Evolutionary conservation across 2,797 vertebrate species (phyloP).

Genomic region (Mormyrops boulengeri): DNA sequence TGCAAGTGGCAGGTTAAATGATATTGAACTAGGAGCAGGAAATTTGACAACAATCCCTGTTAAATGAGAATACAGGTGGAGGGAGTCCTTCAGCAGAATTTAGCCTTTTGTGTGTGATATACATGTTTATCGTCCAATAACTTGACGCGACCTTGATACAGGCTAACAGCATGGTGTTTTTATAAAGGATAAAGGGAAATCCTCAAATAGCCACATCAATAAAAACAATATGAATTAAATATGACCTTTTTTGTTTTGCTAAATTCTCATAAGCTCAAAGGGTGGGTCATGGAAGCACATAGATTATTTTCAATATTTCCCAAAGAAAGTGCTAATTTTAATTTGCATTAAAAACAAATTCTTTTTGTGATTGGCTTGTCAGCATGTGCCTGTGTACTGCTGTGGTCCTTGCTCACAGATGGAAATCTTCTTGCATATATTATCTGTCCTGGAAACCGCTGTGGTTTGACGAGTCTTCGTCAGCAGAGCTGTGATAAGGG

Average conservation of each 20-base stretch:
- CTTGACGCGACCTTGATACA: conserved; percentile 38
- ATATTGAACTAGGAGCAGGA: conserved; percentile 46
- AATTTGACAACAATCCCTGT: conserved; percentile 48
- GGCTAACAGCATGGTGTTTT: conserved; percentile 37
- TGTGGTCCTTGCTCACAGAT: conserved; percentile 19
- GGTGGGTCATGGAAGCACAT: conserved; percentile 14
- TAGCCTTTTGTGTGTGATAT: neutral
- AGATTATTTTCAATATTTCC: neutral
- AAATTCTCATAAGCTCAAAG: conserved; percentile 21
- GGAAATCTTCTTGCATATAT: conserved; percentile 23
- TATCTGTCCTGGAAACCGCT: conserved; percentile 31
- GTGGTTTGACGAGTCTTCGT: conserved; percentile 23
- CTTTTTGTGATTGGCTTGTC: conserved; percentile 34
- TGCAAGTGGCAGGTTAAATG: conserved; percentile 43
- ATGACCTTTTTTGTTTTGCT: conserved; percentile 30
- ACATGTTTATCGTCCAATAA: conserved; percentile 28
- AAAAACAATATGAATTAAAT: conserved; percentile 5
- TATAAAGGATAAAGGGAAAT: conserved; percentile 41
- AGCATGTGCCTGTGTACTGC: neutral
- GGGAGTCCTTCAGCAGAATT: conserved; percentile 21
- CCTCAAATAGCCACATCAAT: conserved; percentile 17
- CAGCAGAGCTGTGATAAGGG: conserved; percentile 39
- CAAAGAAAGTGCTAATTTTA: conserved; percentile 39
- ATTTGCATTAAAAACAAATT: conserved; percentile 40
- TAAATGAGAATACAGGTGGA: conserved; percentile 44